Conservation (phyloP, 92 coral and sea anemone genomes). For the Parazoanthus darwini region DNA sequence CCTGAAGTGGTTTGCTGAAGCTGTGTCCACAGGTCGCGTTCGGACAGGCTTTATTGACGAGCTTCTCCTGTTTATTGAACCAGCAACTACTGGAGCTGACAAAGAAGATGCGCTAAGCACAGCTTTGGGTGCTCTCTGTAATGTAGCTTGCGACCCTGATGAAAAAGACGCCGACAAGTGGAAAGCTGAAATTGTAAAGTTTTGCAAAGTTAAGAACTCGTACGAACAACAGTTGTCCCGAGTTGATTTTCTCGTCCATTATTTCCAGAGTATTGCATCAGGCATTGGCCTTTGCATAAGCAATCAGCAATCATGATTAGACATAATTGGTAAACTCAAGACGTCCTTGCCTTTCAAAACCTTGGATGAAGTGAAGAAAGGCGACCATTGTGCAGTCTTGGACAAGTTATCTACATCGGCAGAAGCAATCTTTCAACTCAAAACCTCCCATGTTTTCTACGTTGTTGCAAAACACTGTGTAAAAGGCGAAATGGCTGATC, state of each 20-base stretch:
- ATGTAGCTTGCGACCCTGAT: neutral
- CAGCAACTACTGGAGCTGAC: neutral
- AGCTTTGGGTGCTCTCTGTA: slow-evolving; percentile 11
- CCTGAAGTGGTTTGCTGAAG: slow-evolving; percentile 10
- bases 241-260: slow-evolving; percentile 11
- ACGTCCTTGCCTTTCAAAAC: neutral
- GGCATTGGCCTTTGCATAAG: neutral
- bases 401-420: neutral
- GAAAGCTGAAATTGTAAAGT: neutral
- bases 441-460: slow-evolving; percentile 9
- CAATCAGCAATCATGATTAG: neutral
- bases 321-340: neutral
- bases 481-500: slow-evolving; percentile 1
- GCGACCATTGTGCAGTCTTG: neutral
- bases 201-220: neutral
- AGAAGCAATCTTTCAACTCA: slow-evolving; percentile 15
- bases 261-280: neutral
- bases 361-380: slow-evolving; percentile 8
- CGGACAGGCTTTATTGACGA: slow-evolving; percentile 22
- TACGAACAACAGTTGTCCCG: slow-evolving; percentile 7
- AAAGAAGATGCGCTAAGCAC: neutral
- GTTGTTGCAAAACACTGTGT: slow-evolving; percentile 4
- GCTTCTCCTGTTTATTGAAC: neutral
- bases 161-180: neutral
- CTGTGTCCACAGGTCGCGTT: neutral